These are phyloP conservation scores for Esperia sulphurella DNA, from an alignment of 2,888 invertebrate species.

Conservation along the genomic window DNA sequence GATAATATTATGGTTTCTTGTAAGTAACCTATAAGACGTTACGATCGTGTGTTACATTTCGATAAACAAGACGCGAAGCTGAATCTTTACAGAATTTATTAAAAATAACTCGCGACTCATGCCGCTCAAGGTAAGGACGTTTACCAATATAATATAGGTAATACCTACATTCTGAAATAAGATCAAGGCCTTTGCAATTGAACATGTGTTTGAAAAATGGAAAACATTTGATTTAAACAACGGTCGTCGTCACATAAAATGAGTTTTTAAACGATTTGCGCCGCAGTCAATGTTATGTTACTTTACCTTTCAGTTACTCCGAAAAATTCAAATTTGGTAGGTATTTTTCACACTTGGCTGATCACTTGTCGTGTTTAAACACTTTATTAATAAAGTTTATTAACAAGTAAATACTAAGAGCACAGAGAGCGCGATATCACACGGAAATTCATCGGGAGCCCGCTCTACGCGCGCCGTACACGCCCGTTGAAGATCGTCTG, in stretches of 20 bases:
- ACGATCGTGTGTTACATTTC: constrained; percentile 7
- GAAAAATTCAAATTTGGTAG: not conserved
- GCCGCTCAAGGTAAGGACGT: constrained; percentile 69
- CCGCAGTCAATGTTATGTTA: not conserved
- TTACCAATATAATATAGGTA: constrained; percentile 37
- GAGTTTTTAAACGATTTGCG: not conserved
- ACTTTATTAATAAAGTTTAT: constrained; percentile 1
- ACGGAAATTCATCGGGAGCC: constrained; percentile 9
- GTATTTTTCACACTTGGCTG: constrained; percentile 11
- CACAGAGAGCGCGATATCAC: not conserved
- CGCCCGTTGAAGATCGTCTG: constrained; percentile 28
- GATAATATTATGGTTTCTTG: not conserved
- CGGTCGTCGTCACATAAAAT: not conserved
- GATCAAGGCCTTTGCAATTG: constrained; percentile 53
- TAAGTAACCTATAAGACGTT: not conserved
- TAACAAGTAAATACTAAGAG: not conserved
- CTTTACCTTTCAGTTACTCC: constrained; percentile 1
- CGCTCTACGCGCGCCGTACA: constrained; percentile 21
- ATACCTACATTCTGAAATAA: constrained; percentile 52
- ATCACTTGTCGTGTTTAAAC: constrained; percentile 6
- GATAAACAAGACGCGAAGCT: constrained; percentile 33
- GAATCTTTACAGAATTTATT: constrained; percentile 44
- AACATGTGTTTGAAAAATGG: not conserved
- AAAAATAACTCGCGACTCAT: constrained; percentile 68
- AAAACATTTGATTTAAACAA: not conserved